Evolutionary conservation across 2,888 invertebrate species (phyloP).

Genomic region (Volucella zonaria): DNA sequence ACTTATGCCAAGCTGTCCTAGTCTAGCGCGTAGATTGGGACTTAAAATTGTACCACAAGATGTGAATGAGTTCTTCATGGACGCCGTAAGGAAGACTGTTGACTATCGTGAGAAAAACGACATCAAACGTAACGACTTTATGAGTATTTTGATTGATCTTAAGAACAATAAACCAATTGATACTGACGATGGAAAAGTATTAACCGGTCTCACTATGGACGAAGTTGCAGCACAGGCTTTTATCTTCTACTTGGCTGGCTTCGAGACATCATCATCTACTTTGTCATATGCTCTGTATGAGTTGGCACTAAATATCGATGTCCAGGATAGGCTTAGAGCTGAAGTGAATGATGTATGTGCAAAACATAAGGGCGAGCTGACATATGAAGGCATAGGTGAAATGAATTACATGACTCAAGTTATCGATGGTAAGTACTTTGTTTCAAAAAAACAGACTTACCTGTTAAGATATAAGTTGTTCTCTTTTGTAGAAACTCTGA

Average conservation of each 20-base stretch:
- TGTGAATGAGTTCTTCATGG: constrained; percentile 77
- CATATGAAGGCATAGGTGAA: constrained; percentile 82
- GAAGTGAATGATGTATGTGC: constrained; percentile 82
- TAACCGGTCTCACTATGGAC: constrained; percentile 78
- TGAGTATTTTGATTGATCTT: constrained; percentile 82
- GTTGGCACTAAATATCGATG: constrained; percentile 82
- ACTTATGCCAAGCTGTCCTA: constrained; percentile 75
- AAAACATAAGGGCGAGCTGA: constrained; percentile 80
- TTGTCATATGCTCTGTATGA: constrained; percentile 83
- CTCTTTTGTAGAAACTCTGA: constrained; percentile 3
- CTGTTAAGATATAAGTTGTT: neutral
- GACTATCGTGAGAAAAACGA: constrained; percentile 79
- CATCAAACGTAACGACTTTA: constrained; percentile 82
- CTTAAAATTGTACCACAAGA: constrained; percentile 75
- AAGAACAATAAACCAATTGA: constrained; percentile 76
- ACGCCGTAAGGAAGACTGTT: constrained; percentile 82
- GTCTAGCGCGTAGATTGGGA: constrained; percentile 75
- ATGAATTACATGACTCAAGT: constrained; percentile 83
- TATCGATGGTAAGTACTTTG: constrained; percentile 79
- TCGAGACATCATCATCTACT: constrained; percentile 84
- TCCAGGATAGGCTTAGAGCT: constrained; percentile 82
- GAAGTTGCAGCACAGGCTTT: constrained; percentile 84
- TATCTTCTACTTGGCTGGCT: constrained; percentile 84
- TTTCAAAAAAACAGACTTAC: too few species aligned
- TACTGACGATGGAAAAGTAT: constrained; percentile 30